phyloP scores from a whole-genome alignment of 2,797 vertebrate genomes.

The Cossypha heuglini region DNA sequence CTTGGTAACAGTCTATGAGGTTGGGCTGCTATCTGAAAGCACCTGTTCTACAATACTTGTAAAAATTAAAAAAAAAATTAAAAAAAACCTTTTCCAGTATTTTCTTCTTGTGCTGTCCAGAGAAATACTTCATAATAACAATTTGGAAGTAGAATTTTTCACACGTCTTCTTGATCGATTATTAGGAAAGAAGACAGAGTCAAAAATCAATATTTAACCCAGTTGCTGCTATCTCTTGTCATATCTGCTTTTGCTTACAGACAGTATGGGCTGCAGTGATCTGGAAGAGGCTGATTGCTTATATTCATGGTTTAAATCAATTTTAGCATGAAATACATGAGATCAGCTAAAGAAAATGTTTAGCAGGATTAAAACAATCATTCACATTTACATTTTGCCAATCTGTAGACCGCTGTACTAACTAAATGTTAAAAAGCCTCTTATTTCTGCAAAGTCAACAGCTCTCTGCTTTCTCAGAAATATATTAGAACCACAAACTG shows the following conservation, averaged over 20 bases:
- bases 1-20: background rate
- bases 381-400: background rate
- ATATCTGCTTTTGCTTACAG: background rate
- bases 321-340: background rate
- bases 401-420: background rate
- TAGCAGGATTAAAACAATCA: conserved; percentile 20
- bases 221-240: background rate
- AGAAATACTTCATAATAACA: background rate
- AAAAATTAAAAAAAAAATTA: background rate
- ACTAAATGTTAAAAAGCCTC: background rate
- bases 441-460: conserved; percentile 13
- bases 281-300: background rate
- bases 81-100: background rate
- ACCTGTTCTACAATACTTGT: background rate
- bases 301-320: background rate
- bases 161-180: background rate
- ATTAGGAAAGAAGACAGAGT: background rate
- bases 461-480: background rate
- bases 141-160: background rate
- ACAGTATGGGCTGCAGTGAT: background rate
- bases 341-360: conserved; percentile 25
- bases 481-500: background rate
- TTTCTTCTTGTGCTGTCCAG: background rate
- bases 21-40: background rate
- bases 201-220: background rate